These are phyloP conservation scores for human (Homo sapiens) DNA, from an alignment of 2,113 vertebrate genomes.

Conservation along the genomic window DNA sequence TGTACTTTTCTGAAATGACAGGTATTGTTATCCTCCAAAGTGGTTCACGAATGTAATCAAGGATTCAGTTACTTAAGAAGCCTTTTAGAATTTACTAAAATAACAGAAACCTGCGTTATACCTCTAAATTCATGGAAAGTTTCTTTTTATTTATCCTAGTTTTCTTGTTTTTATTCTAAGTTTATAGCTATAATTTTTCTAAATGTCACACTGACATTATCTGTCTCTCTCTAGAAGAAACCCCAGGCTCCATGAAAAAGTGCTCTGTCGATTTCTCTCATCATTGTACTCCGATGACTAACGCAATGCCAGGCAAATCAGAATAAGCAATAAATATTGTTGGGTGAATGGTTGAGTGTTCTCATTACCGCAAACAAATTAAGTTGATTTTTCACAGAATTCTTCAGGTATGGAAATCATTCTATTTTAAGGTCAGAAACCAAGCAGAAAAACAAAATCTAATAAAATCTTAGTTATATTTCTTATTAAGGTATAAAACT, in stretches of 20 bases:
- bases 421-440: not conserved
- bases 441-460: not conserved
- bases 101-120: not conserved
- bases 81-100: not conserved
- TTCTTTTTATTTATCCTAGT: not conserved
- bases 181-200: not conserved
- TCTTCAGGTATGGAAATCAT: not conserved
- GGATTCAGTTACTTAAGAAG: not conserved
- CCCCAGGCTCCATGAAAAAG: not conserved
- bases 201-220: not conserved
- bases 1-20: not conserved
- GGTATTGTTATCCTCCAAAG: not conserved
- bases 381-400: not conserved
- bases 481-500: not conserved
- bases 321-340: not conserved
- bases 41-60: not conserved
- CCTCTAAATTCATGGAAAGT: not conserved
- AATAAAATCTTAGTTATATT: not conserved
- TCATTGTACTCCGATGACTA: not conserved
- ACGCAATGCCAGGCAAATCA: not conserved
- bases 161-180: not conserved
- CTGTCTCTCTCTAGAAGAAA: not conserved
- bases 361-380: not conserved
- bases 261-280: not conserved
- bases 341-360: not conserved